Percentiles rank a stretch among this genome's conserved stretches.
Evolutionary conservation across 1,140 invertebrate genomes (phyloP).

Genomic region (Heterodera schachtii): DNA sequence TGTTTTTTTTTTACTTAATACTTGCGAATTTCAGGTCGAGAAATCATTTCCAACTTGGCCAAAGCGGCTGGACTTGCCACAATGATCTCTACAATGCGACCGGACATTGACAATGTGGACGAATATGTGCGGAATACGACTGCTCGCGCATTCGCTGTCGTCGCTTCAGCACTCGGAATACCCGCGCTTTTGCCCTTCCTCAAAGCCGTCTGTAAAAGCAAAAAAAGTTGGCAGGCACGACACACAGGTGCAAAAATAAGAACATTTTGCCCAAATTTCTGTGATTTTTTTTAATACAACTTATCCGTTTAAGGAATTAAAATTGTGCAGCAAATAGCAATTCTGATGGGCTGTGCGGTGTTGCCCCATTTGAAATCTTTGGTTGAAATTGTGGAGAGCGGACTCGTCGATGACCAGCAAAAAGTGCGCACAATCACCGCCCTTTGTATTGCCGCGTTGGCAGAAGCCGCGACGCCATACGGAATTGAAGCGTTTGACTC

Average conservation of each 20-base stretch:
- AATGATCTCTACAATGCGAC: conserved; percentile 99
- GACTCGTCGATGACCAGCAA: conserved; percentile 76
- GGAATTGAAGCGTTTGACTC: conserved; percentile 99
- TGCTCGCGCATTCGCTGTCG: conserved; percentile 96
- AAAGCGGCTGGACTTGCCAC: conserved; percentile 99
- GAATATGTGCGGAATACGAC: conserved; percentile 99
- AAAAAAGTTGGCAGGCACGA: conserved; percentile 99
- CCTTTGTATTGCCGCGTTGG: conserved; percentile 86
- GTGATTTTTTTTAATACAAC: not conserved
- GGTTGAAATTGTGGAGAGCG: conserved; percentile 98
- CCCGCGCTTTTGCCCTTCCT: conserved; percentile 95
- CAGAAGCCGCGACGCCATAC: conserved; percentile 90
- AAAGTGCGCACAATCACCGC: conserved; percentile 93
- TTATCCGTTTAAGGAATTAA: conserved; percentile 75
- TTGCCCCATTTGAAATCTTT: conserved; percentile 94
- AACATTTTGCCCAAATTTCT: conserved; percentile 9
- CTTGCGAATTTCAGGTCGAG: conserved; percentile 74
- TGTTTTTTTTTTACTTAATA: not conserved
- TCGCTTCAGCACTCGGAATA: conserved; percentile 96
- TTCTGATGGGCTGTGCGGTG: conserved; percentile 99
- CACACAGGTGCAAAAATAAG: conserved; percentile 78
- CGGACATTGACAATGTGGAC: conserved; percentile 99
- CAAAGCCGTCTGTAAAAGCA: conserved; percentile 97
- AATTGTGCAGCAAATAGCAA: conserved; percentile 99
- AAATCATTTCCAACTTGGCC: conserved; percentile 98